phyloP scores from a whole-genome alignment of 2,113 vertebrate species.

The Proteles cristata region DNA sequence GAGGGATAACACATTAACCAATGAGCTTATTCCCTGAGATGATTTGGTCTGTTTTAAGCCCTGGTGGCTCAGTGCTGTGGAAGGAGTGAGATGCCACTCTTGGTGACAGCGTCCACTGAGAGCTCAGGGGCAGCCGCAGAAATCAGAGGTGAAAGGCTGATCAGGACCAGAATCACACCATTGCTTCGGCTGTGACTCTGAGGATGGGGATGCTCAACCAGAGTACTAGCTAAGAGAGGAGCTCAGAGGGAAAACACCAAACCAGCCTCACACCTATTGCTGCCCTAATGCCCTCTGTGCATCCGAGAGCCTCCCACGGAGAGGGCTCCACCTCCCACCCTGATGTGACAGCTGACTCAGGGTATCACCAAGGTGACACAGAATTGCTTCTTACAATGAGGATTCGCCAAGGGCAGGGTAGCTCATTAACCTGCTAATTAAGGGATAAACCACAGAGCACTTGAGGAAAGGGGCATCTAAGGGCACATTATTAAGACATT shows the following conservation, averaged over 20 bases:
- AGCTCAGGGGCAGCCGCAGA: background rate
- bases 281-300: background rate
- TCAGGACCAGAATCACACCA: no score
- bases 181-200: background rate
- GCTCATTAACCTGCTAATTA: background rate
- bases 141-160: background rate
- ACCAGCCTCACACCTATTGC: rapidly evolving
- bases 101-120: background rate
- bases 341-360: background rate
- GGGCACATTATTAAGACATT: background rate
- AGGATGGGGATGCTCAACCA: background rate
- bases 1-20: no score
- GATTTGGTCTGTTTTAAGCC: background rate
- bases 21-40: no score
- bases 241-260: rapidly evolving
- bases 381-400: background rate
- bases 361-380: background rate
- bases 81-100: background rate
- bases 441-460: background rate
- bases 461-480: background rate
- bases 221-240: rapidly evolving
- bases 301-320: background rate
- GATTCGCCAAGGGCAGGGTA: background rate
- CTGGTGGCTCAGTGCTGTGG: background rate
- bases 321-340: background rate